Conservation (phyloP, 2,113 vertebrate genomes). For the Carettochelys insculpta region DNA sequence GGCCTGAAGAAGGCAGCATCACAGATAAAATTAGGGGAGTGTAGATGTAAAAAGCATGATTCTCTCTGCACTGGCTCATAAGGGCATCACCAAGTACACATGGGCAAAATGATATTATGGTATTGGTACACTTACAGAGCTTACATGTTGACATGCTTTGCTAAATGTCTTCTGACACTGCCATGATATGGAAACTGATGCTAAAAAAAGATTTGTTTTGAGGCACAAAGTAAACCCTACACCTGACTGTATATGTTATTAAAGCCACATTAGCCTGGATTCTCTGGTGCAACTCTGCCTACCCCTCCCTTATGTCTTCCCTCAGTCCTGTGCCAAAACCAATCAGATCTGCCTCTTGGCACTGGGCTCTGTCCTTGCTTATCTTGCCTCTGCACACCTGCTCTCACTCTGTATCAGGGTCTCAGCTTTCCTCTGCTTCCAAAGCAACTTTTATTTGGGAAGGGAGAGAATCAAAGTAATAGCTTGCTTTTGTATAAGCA, state of each 20-base stretch:
- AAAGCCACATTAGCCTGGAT: neutral
- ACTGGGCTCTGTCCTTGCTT: neutral
- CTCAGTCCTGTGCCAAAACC: rapidly evolving
- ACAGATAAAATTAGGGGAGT: neutral
- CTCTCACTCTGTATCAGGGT: neutral
- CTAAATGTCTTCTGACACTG: neutral
- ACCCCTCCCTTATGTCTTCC: neutral
- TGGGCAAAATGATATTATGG: neutral
- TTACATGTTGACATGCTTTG: rapidly evolving
- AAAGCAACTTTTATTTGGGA: neutral
- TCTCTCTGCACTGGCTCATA: neutral
- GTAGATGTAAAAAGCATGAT: no score
- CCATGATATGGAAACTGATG: no score
- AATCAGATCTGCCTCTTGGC: neutral
- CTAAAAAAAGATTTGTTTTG: neutral
- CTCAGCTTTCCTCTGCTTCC: neutral
- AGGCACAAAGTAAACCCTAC: neutral
- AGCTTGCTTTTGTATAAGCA: neutral
- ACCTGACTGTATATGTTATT: neutral
- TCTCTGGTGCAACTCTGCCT: neutral
- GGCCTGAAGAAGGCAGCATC: neutral
- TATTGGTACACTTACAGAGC: rapidly evolving
- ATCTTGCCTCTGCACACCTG: slow-evolving; percentile 12
- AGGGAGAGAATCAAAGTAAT: slow-evolving; percentile 11
- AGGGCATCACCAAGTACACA: neutral